These are phyloP conservation scores for Calameuta pallipes DNA, from an alignment of 2,888 invertebrate genomes.

Conservation along the genomic window DNA sequence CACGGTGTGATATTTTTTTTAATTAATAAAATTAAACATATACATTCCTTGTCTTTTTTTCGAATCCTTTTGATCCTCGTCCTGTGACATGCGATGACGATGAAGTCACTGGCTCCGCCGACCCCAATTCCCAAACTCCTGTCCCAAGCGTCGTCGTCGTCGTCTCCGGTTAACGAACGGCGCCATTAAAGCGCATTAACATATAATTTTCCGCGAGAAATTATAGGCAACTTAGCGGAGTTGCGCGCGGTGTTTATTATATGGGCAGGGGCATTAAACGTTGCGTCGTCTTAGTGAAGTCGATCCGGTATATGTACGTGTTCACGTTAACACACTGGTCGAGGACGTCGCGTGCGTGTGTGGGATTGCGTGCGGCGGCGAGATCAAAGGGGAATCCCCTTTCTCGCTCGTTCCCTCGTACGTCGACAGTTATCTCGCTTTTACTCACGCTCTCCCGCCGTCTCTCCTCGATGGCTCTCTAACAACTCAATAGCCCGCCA, in stretches of 20 bases:
- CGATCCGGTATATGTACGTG: constrained; percentile 50
- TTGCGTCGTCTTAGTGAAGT: constrained; percentile 27
- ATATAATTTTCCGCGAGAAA: constrained; percentile 56
- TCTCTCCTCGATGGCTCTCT: constrained; percentile 19
- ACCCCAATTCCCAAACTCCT: not conserved
- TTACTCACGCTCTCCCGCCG: constrained; percentile 19
- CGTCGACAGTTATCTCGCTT: constrained; percentile 10
- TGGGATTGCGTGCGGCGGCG: constrained; percentile 63
- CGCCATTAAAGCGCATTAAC: constrained; percentile 56
- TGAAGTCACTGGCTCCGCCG: not conserved
- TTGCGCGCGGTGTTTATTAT: constrained; percentile 31
- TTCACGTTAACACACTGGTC: constrained; percentile 42
- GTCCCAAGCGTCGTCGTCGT: not conserved
- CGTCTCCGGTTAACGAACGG: constrained; percentile 54
- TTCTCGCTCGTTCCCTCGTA: constrained; percentile 23
- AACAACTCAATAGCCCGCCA: constrained; percentile 29
- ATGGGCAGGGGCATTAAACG: constrained; percentile 44
- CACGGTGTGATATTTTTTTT: not conserved
- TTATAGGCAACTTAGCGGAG: constrained; percentile 54
- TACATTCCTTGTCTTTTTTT: not conserved
- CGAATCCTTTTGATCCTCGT: not conserved
- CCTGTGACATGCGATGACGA: not conserved
- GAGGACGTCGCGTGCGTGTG: constrained; percentile 42
- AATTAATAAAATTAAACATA: not conserved
- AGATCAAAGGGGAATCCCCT: constrained; percentile 55